Evolutionary conservation across 2,113 vertebrate species (phyloP).

Genomic region (Melanostigma gelatinosum): DNA sequence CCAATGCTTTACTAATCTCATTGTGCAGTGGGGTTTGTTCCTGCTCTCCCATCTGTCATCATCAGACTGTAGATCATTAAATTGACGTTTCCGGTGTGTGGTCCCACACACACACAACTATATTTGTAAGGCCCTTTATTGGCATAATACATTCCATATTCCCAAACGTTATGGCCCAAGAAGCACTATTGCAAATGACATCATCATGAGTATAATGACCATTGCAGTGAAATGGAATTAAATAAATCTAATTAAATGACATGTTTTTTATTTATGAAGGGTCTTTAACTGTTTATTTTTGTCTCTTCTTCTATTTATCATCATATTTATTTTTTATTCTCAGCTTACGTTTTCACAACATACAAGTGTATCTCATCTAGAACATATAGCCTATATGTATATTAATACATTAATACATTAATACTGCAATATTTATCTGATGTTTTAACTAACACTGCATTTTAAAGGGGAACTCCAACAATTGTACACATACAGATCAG

Average conservation of each 20-base stretch:
- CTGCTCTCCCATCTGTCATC: constrained; percentile 47
- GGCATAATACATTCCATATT: constrained; percentile 19
- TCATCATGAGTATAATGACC: constrained; percentile 19
- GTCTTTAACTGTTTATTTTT: background rate
- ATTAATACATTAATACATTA: background rate
- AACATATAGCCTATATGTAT: background rate
- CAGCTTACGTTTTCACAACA: background rate
- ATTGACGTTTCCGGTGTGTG: constrained; percentile 58
- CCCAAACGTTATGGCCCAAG: constrained; percentile 8
- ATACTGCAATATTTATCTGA: background rate
- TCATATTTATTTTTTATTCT: background rate
- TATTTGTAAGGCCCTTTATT: background rate
- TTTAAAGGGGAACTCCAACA: background rate
- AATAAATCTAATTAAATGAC: constrained; percentile 1
- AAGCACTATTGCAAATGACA: constrained; percentile 18
- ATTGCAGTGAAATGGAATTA: background rate
- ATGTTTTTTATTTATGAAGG: background rate
- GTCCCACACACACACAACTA: background rate
- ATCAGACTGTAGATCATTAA: constrained; percentile 57
- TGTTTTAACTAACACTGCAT: background rate
- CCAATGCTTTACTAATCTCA: constrained; percentile 60
- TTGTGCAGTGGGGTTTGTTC: constrained; percentile 54
- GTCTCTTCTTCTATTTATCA: background rate
- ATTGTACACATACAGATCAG: constrained; percentile 4
- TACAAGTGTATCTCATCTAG: background rate